Base-by-base conservation (phyloP, 2,888 invertebrate species). In the Cacoxenus indagator region DNA sequence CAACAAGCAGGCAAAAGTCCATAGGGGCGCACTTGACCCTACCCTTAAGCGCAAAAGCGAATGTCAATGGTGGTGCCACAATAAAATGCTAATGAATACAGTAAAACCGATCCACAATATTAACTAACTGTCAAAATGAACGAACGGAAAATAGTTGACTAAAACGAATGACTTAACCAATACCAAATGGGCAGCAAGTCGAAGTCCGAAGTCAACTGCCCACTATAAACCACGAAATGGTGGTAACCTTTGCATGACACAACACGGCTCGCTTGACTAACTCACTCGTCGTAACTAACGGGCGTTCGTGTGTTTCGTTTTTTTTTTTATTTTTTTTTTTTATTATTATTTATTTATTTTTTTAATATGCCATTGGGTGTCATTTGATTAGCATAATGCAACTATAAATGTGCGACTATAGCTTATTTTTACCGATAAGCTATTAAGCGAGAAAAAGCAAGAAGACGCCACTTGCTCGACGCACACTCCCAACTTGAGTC, bases 351-450 rank as follows among this genome's bases (percentile, higher is more conserved):
- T 66, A 48, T 64, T 64, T 62, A 61, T 65, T 54, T 68, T 27
- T 55, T 55, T 45, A 61, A 74, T 76, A 74, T 81, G 77, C 81
- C 75, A 82, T 81, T 81, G 81, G 81, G 82, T 81, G 82, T 81
- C 81, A 78, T 81, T 81, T 81, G 82, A 81, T 81, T 81, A 82
- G 82, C 81, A 81, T 81, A 81, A 82, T 81, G 79, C 79, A 78
- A 81, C 79, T 82, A 82, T 81, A 82, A 81, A 81, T 72, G 81
- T 82, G 78, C 71, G 59, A 46, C 45, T 73, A 78, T 74, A 74
- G 81, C 77, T 54, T 62, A 37, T 17, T 61, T 75, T 78, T 82
- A 82, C 82, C 80, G 81, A 82, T 81, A 81, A 72, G 72, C 55
- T 29, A 51, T 51, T 57, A 43, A 65, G 37, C 24, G 31, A 48